Base-by-base conservation (phyloP, 2,888 invertebrate species). In the Tetramorium bicarinatum region DNA sequence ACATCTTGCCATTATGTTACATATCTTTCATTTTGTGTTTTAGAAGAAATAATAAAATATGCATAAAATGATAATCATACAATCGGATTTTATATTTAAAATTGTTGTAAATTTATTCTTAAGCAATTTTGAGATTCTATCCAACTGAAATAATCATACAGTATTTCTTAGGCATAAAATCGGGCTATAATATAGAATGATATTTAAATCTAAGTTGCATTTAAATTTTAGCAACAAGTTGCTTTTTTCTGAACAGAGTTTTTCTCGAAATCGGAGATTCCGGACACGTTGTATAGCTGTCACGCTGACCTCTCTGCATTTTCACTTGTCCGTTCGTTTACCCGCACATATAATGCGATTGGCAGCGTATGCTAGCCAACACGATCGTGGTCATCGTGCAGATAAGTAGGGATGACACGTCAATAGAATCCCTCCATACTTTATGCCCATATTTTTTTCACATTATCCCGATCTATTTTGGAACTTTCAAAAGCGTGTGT, bases 271-370 rank as follows among this genome's bases (percentile, higher is more conserved):
- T 38, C 25, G n/a, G 13, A 77, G 29, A 4, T 71, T 47, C 79
- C 15, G 4, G 56, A 59, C 47, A 59, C 47, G 2, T 41, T 47
- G 79, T 79, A 29, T 15, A 56, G 4, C 49, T 76, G 66, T 66
- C 66, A 13, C 15, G 11, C 13, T 71, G 79, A 71, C 79, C 71
- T 79, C 34, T 4, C 34, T 9, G 56, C 69, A 52, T 79, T 79
- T 79, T 71, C 47, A 71, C 59, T 79, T 79, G 69, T 47, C 38
- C 79, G 59, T 79, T 79, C 79, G 71, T 79, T 79, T 79, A 71
- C 79, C 79, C 71, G 38, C 13, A 9, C 59, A 49, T 67, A 69
- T 79, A 79, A 79, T 79, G 56, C 47, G 71, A 79, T 71, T 79
- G 59, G 11, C n/a, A 41, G 11, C 29, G 29, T 25, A 15, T 4